Evolutionary conservation across 2,113 vertebrate species (phyloP).

Genomic region (Clupea harengus): DNA sequence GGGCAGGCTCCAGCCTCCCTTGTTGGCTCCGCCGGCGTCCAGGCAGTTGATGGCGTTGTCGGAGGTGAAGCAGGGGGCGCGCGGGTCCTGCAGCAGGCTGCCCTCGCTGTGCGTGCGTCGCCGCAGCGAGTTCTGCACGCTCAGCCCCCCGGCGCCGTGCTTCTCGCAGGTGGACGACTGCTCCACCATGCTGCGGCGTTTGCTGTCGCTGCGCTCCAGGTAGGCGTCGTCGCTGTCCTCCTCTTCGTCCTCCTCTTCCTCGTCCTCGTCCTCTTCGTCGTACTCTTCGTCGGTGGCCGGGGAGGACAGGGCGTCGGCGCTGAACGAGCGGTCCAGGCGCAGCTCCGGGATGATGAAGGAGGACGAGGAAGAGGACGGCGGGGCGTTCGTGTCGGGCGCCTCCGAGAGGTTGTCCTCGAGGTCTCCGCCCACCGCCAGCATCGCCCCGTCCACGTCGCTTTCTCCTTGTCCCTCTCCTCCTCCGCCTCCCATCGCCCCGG

Average conservation of each 20-base stretch:
- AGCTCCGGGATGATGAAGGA: conserved; percentile 86
- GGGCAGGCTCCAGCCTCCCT: conserved; percentile 80
- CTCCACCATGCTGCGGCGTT: conserved; percentile 91
- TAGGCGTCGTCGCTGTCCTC: conserved; percentile 82
- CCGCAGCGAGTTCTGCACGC: conserved; percentile 86
- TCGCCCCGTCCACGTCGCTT: conserved; percentile 50
- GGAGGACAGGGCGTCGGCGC: conserved; percentile 68
- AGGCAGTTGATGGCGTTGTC: conserved; percentile 91
- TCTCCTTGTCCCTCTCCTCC: conserved; percentile 30
- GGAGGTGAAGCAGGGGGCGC: conserved; percentile 83
- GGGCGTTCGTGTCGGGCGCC: conserved; percentile 66
- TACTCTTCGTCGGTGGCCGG: conserved; percentile 74
- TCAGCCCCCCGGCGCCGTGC: conserved; percentile 75
- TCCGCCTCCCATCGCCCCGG: conserved; percentile 22
- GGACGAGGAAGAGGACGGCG: conserved; percentile 70
- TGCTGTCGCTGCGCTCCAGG: conserved; percentile 73
- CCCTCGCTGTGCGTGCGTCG: conserved; percentile 94
- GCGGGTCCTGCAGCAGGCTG: conserved; percentile 88
- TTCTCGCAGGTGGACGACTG: conserved; percentile 71
- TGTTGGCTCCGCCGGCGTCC: conserved; percentile 56
- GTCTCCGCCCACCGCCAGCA: conserved; percentile 31
- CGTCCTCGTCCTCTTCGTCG: conserved; percentile 68
- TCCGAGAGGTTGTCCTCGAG: conserved; percentile 67
- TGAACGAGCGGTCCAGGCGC: conserved; percentile 84
- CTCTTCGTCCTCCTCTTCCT: conserved; percentile 65